phyloP scores from a whole-genome alignment of 2,797 vertebrate genomes.

The Pyrocephalus nanus region DNA sequence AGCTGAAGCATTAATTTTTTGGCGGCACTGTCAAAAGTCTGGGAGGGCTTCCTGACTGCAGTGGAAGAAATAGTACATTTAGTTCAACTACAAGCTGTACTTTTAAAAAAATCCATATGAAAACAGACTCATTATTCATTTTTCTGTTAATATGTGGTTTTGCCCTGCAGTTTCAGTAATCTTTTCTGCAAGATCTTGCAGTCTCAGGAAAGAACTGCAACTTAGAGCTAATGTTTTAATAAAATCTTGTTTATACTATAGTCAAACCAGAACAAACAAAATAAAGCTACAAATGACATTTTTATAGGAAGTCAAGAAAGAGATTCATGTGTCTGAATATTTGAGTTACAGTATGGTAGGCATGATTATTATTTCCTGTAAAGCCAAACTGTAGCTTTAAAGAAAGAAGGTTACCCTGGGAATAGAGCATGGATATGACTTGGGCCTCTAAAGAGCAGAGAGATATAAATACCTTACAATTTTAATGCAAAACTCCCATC shows the following conservation, averaged over 20 bases:
- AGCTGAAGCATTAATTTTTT: constrained; percentile 64
- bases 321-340: constrained; percentile 64
- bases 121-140: constrained; percentile 66
- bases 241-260: constrained; percentile 42
- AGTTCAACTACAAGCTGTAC: constrained; percentile 64
- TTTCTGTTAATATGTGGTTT: constrained; percentile 51
- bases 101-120: constrained; percentile 25
- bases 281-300: constrained; percentile 45
- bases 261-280: constrained; percentile 48
- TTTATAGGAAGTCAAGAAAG: constrained; percentile 58
- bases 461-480: constrained; percentile 20
- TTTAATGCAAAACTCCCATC: constrained; percentile 13
- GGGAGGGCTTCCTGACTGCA: constrained; percentile 55
- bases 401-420: constrained; percentile 1
- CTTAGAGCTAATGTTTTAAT: constrained; percentile 18
- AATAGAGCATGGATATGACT: background rate
- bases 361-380: constrained; percentile 60
- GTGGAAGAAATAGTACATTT: constrained; percentile 54
- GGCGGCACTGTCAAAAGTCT: constrained; percentile 57
- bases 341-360: constrained; percentile 51
- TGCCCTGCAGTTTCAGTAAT: constrained; percentile 50
- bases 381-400: constrained; percentile 15
- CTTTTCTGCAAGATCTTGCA: constrained; percentile 10
- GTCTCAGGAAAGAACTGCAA: constrained; percentile 3
- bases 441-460: background rate